Evolutionary conservation across 2,888 invertebrate genomes (phyloP).

Genomic region (Didymodactylos carnosus): DNA sequence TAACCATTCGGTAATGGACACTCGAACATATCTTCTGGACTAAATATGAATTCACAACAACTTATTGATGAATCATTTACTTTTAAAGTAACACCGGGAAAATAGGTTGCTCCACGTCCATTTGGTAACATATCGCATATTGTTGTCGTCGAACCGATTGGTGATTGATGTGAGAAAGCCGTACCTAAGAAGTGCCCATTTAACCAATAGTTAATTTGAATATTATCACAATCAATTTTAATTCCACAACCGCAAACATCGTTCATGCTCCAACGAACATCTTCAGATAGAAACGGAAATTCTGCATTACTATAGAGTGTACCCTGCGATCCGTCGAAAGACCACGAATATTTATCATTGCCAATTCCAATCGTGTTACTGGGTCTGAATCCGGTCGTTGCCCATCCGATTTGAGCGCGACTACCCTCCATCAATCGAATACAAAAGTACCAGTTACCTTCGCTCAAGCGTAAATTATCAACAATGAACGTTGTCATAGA

Average conservation of each 20-base stretch:
- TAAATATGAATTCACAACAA: neutral
- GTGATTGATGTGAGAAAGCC: neutral
- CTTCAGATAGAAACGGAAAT: neutral
- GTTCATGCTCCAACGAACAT: neutral
- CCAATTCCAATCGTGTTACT: neutral
- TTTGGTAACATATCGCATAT: neutral
- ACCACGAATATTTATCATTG: neutral
- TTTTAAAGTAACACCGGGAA: neutral
- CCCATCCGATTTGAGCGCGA: neutral
- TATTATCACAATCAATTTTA: neutral
- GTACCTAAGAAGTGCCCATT: neutral
- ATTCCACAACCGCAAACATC: neutral
- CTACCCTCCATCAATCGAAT: neutral
- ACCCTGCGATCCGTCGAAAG: neutral
- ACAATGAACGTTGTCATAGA: neutral
- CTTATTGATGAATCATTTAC: neutral
- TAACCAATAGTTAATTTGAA: neutral
- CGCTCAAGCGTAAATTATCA: neutral
- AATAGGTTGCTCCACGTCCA: neutral
- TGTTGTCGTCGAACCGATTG: neutral
- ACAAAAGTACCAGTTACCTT: neutral
- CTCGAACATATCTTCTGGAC: neutral
- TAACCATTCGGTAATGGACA: neutral
- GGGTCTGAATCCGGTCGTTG: neutral
- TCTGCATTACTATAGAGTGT: neutral